Base-by-base conservation (phyloP, 1,140 invertebrate genomes). In the Atta colombica region DNA sequence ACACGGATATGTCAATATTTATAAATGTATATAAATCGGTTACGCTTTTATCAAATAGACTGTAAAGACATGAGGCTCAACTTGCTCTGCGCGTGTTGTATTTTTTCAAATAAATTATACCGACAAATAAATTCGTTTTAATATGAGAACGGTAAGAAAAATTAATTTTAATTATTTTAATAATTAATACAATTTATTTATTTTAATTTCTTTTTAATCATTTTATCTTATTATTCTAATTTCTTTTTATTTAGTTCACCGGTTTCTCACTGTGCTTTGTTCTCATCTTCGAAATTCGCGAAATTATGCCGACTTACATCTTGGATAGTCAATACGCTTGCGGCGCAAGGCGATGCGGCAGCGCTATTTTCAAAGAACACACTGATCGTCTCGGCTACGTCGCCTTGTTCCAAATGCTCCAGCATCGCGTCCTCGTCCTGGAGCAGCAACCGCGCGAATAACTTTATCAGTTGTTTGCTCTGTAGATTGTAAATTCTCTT, bases 401-500 rank as follows among this genome's bases (percentile, higher is more conserved):
- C 98, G 0, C 98, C 98, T 93, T 98, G 96, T 93, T 99, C 98
- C 60, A 99, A 96, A 95, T 99, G 97, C 87, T 97, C 97, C 6
- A 98, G 93, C 98, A 99, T 99, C 75, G 97, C 97, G 88, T 97
- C 96, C 88, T 97, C 96, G 95, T 97, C 96, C 8, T 96, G 96
- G 14, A 96, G 92, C 90, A 99, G 97, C 77, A 99, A 97, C 92
- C 97, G 96, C 66, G 98, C 97, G 94, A 99, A 99, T 16, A 99
- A 93, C 94, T 99, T 99, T 0, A 99, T 96, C 55, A 99, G 94
- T 91, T 99, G 98, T 94, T 99, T 99, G 92, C 97, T 98, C 94
- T 99, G 98, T 31, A 99, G 94, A 95, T 99, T 99, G 92, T 99
- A 99, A 31, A 99, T 96, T 77, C 98, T 96, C 93, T 99, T 98